phyloP scores from a whole-genome alignment of 2,888 invertebrate species.

The Pediacus dermestoides region DNA sequence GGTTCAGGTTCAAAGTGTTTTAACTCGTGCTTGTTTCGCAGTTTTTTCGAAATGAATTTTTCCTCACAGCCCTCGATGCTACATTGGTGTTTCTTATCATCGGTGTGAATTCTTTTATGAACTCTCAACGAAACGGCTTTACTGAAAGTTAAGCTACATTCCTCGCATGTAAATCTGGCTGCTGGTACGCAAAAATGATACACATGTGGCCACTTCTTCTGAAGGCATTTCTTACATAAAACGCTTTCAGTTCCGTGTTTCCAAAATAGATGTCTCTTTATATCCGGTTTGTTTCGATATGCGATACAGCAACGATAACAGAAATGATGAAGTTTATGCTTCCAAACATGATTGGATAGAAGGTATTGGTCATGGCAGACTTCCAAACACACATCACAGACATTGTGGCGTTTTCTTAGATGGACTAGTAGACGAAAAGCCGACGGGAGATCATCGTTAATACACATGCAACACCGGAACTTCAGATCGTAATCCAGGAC shows the following conservation, averaged over 20 bases:
- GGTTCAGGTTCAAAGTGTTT: slow-evolving; percentile 55
- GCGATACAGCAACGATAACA: slow-evolving; percentile 87
- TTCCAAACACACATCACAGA: slow-evolving; percentile 84
- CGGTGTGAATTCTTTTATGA: slow-evolving; percentile 72
- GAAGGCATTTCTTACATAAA: slow-evolving; percentile 77
- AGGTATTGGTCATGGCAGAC: slow-evolving; percentile 74
- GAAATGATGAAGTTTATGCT: slow-evolving; percentile 81
- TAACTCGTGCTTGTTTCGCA: slow-evolving; percentile 68
- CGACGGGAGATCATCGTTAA: slow-evolving; percentile 73
- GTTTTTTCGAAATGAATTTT: slow-evolving; percentile 76
- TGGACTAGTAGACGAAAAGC: slow-evolving; percentile 87
- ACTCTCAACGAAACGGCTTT: slow-evolving; percentile 78
- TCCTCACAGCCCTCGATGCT: slow-evolving; percentile 67
- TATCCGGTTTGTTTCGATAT: slow-evolving; percentile 83
- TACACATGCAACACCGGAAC: slow-evolving; percentile 81
- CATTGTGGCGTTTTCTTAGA: slow-evolving; percentile 76
- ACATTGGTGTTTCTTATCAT: slow-evolving; percentile 70
- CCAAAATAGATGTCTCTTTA: slow-evolving; percentile 87
- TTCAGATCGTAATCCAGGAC: slow-evolving; percentile 61
- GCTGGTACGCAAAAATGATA: slow-evolving; percentile 89
- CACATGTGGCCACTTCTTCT: slow-evolving; percentile 89
- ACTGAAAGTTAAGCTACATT: slow-evolving; percentile 72
- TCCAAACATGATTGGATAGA: slow-evolving; percentile 85
- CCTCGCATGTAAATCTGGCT: slow-evolving; percentile 72
- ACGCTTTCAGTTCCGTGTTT: slow-evolving; percentile 89